Conservation (phyloP, 1,140 invertebrate species). For the Carcinoscorpius rotundicauda region DNA sequence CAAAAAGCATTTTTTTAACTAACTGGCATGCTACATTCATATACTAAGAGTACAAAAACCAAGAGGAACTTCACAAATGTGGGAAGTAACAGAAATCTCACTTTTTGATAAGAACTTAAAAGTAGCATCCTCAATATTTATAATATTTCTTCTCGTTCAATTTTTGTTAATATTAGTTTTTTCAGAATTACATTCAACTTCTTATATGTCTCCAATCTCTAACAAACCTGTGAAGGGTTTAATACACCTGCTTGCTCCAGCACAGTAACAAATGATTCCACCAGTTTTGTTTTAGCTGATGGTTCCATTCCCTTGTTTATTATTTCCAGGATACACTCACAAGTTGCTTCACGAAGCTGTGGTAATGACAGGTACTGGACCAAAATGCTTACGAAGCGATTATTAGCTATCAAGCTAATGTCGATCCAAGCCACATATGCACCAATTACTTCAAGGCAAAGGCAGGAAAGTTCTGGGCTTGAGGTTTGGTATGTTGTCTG, state of each 20-base stretch:
- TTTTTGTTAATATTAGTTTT: no score
- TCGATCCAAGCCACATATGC: constrained; percentile 47
- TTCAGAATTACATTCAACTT: no score
- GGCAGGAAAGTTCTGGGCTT: constrained; percentile 35
- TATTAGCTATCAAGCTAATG: constrained; percentile 44
- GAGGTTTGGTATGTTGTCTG: constrained; percentile 35
- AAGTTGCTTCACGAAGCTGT: constrained; percentile 38
- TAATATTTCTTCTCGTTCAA: no score
- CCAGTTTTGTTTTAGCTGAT: constrained; percentile 40
- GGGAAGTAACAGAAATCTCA: no score
- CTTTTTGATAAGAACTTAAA: no score
- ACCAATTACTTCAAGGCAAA: constrained; percentile 43
- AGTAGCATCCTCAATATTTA: no score
- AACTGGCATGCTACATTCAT: no score
- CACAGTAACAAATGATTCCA: constrained; percentile 42
- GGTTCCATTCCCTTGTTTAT: constrained; percentile 48
- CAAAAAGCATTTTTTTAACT: no score
- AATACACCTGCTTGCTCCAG: constrained; percentile 32
- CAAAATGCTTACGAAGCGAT: constrained; percentile 41
- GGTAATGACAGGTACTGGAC: constrained; percentile 34
- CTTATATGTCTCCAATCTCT: no score
- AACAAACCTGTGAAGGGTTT: no score
- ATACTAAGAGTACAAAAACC: no score
- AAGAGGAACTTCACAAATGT: no score
- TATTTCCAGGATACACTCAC: constrained; percentile 44